These are phyloP conservation scores for Anguilla obscura DNA, from an alignment of 2,797 vertebrate species.

Conservation along the genomic window DNA sequence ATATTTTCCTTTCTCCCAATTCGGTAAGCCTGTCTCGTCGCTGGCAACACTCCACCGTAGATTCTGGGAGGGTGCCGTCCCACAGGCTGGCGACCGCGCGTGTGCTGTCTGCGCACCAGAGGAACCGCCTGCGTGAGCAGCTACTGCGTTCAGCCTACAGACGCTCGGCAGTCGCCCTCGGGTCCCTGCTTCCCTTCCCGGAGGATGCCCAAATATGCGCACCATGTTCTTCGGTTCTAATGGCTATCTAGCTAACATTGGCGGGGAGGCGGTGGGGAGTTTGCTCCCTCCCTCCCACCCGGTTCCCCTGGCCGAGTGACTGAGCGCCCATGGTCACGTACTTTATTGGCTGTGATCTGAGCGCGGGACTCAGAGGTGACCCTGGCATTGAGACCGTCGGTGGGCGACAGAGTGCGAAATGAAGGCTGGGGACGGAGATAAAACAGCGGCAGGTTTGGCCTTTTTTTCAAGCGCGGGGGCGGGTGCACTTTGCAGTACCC, in stretches of 20 bases:
- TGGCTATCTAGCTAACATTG: neutral
- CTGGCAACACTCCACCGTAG: neutral
- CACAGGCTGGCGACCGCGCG: neutral
- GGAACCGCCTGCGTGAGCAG: neutral
- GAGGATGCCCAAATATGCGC: neutral
- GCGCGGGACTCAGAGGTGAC: neutral
- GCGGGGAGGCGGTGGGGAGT: neutral
- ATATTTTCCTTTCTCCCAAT: neutral
- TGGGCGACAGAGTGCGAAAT: neutral
- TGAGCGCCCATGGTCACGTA: neutral
- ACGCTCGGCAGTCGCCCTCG: neutral
- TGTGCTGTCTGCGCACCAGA: neutral
- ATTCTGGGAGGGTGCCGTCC: neutral
- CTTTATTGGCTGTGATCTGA: neutral
- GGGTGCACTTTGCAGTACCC: neutral
- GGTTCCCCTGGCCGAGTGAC: neutral
- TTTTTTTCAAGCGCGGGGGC: neutral
- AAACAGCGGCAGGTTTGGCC: neutral
- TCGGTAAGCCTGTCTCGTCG: neutral
- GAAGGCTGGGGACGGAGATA: neutral
- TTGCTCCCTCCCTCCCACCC: neutral
- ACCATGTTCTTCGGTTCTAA: neutral
- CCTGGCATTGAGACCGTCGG: neutral
- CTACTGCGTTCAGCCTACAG: neutral
- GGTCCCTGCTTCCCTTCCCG: neutral